phyloP scores from a whole-genome alignment of 92 coral and sea anemone genomes.

The Umimayanthus chanpuru region DNA sequence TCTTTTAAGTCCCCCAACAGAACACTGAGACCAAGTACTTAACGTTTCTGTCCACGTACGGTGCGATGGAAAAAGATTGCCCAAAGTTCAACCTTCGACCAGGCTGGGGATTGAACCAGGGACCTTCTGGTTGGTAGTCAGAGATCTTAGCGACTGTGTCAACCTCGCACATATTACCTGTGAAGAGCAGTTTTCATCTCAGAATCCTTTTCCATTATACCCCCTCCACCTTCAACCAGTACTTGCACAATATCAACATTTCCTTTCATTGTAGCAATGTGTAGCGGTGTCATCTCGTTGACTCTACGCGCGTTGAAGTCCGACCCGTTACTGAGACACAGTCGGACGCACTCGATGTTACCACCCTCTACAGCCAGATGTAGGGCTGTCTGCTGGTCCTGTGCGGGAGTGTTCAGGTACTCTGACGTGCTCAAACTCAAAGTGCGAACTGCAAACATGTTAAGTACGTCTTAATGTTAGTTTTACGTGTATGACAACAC shows the following conservation, averaged over 20 bases:
- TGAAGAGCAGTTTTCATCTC: no score
- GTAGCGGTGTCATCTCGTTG: slow-evolving; percentile 66
- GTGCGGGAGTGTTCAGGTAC: slow-evolving; percentile 19
- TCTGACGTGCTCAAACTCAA: slow-evolving; percentile 10
- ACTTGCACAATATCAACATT: slow-evolving; percentile 59
- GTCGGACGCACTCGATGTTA: slow-evolving; percentile 49
- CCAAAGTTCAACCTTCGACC: no score
- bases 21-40: no score
- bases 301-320: slow-evolving; percentile 52
- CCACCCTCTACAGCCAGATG: slow-evolving; percentile 64
- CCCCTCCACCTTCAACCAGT: slow-evolving; percentile 8
- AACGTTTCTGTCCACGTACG: no score
- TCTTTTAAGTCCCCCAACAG: no score
- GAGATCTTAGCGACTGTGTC: no score
- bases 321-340: slow-evolving; percentile 53
- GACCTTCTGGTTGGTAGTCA: no score
- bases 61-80: no score
- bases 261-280: slow-evolving; percentile 75
- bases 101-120: no score
- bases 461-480: not conserved
- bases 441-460: not conserved
- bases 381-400: slow-evolving; percentile 60
- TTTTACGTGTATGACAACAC: not conserved
- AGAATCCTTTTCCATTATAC: no score
- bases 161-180: not conserved